Percentiles rank a stretch among this genome's conserved stretches.
Conservation (phyloP, 2,888 invertebrate species). For the Hesperia comma region DNA sequence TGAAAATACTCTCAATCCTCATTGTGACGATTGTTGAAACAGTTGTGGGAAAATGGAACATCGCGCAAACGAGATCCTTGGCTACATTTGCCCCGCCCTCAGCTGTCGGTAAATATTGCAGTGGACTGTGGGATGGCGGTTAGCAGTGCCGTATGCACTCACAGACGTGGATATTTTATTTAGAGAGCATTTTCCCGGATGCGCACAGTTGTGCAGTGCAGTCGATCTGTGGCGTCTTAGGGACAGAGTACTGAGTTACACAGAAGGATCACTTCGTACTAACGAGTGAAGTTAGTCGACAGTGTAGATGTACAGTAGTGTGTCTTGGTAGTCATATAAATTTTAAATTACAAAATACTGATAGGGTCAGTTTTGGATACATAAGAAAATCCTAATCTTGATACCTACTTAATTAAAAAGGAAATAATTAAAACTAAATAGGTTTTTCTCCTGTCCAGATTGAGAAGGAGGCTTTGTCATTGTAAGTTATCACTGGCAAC, state of each 20-base stretch:
- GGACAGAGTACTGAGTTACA: neutral
- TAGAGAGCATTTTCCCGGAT: slow-evolving; percentile 15
- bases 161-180: slow-evolving; percentile 19
- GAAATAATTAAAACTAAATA: too few species aligned
- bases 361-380: too few species aligned
- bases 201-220: neutral
- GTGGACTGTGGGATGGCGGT: slow-evolving; percentile 4
- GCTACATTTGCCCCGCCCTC: neutral
- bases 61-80: neutral
- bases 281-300: too few species aligned
- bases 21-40: neutral
- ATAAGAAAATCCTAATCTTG: too few species aligned
- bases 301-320: too few species aligned
- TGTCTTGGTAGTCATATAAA: too few species aligned
- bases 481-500: too few species aligned
- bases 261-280: neutral
- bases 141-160: slow-evolving; percentile 18
- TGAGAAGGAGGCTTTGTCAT: too few species aligned
- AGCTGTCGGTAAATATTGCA: slow-evolving; percentile 3
- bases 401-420: too few species aligned
- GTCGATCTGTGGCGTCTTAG: neutral
- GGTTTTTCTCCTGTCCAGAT: too few species aligned
- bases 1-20: slow-evolving; percentile 3
- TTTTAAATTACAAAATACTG: too few species aligned
- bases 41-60: slow-evolving; percentile 2